Conservation (phyloP, 2,888 invertebrate species). For the Orthosia incerta region DNA sequence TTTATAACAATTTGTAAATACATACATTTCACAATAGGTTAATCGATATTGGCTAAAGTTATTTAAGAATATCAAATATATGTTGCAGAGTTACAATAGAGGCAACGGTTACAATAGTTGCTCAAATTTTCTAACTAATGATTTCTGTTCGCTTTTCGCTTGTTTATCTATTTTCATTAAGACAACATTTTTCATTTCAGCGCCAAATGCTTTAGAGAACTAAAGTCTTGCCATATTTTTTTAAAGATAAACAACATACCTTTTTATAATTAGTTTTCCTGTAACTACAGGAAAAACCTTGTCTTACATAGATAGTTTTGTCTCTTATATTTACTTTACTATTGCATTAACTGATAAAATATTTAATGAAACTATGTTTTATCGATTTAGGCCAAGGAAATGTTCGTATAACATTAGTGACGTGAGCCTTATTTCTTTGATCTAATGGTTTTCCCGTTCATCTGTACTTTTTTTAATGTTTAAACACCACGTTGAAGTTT, state of each 20-base stretch:
- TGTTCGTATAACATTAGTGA: constrained; percentile 28
- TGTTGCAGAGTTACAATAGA: not conserved
- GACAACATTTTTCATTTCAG: not conserved
- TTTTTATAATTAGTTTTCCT: constrained; percentile 14
- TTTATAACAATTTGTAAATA: constrained; percentile 41
- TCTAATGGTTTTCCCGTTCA: constrained; percentile 14
- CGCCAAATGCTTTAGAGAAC: not conserved
- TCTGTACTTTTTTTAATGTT: constrained; percentile 10
- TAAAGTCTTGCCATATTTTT: constrained; percentile 1
- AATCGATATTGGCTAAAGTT: constrained; percentile 7
- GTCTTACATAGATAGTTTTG: constrained; percentile 10
- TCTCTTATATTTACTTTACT: constrained; percentile 1
- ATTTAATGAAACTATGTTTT: constrained; percentile 25
- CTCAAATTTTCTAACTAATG: not conserved
- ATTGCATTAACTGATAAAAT: constrained; percentile 26
- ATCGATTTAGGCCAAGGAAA: constrained; percentile 41
- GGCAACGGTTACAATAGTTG: too few species aligned
- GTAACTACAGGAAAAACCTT: constrained; percentile 13
- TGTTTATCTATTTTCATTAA: not conserved
- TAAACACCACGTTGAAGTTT: not conserved
- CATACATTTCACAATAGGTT: constrained; percentile 11
- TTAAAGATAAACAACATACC: not conserved
- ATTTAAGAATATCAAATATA: not conserved
- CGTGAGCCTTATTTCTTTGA: constrained; percentile 18
- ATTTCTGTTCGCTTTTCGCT: not conserved